These are phyloP conservation scores for Danio kyathit DNA, from an alignment of 2,797 vertebrate species.

Conservation along the genomic window DNA sequence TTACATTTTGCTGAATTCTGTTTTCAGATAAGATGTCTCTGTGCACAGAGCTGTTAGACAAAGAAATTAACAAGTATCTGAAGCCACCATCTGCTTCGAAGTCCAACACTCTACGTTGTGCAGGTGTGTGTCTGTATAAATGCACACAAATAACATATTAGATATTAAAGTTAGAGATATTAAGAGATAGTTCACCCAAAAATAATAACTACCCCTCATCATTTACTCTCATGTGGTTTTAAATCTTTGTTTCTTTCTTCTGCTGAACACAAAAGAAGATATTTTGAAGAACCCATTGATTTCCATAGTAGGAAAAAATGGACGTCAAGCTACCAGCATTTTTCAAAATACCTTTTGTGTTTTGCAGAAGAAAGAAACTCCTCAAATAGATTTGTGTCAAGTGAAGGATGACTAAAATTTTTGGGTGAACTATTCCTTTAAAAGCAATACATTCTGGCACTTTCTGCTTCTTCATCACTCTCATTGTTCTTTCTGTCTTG, in stretches of 20 bases:
- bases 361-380: no score
- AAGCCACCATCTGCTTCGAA: conserved; percentile 35
- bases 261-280: no score
- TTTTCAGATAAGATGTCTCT: conserved; percentile 62
- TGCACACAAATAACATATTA: neutral
- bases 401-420: no score
- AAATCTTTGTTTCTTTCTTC: no score
- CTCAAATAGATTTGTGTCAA: no score
- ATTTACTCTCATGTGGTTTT: neutral
- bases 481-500: neutral
- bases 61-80: conserved; percentile 55
- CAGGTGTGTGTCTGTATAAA: conserved; percentile 50
- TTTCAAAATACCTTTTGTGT: no score
- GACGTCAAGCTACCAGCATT: no score
- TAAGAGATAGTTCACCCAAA: no score
- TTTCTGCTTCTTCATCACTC: neutral
- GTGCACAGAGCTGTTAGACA: conserved; percentile 63
- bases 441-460: neutral
- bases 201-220: neutral
- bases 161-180: no score
- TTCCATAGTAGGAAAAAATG: no score
- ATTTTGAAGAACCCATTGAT: no score
- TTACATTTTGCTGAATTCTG: conserved; percentile 21
- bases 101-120: conserved; percentile 48
- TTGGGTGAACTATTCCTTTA: no score